Evolutionary conservation across 2,113 vertebrate genomes (phyloP).

Genomic region (Phycodurus eques): DNA sequence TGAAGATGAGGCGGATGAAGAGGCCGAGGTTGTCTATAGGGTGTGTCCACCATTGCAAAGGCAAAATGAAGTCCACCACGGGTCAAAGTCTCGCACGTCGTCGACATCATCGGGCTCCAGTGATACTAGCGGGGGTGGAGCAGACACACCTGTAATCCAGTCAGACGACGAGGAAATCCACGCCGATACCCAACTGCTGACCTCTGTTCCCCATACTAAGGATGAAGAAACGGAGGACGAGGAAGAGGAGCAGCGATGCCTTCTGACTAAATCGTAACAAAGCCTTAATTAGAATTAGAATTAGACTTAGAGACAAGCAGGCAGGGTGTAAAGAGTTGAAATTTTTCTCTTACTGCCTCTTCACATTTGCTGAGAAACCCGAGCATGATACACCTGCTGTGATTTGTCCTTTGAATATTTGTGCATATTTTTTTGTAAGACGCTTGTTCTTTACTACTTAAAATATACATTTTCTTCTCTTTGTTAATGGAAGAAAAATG

Average conservation of each 20-base stretch:
- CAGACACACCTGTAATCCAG: conserved; percentile 83
- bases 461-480: conserved; percentile 2
- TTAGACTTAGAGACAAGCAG: not conserved
- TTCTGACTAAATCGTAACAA: conserved; percentile 30
- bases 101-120: conserved; percentile 83
- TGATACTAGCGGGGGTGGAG: conserved; percentile 77
- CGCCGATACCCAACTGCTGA: conserved; percentile 73
- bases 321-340: not conserved
- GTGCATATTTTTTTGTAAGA: not conserved
- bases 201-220: conserved; percentile 50
- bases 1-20: conserved; percentile 57
- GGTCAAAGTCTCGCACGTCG: conserved; percentile 77
- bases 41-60: conserved; percentile 69
- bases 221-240: conserved; percentile 69
- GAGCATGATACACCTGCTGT: conserved; percentile 36
- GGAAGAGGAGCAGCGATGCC: conserved; percentile 49
- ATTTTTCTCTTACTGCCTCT: not conserved
- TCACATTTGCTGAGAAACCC: conserved; percentile 13
- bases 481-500: not conserved
- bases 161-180: conserved; percentile 85
- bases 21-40: conserved; percentile 63
- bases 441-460: not conserved
- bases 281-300: conserved; percentile 6
- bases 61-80: conserved; percentile 43
- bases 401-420: conserved; percentile 17